phyloP scores from a whole-genome alignment of 1,140 invertebrate species.

The Atta colombica region DNA sequence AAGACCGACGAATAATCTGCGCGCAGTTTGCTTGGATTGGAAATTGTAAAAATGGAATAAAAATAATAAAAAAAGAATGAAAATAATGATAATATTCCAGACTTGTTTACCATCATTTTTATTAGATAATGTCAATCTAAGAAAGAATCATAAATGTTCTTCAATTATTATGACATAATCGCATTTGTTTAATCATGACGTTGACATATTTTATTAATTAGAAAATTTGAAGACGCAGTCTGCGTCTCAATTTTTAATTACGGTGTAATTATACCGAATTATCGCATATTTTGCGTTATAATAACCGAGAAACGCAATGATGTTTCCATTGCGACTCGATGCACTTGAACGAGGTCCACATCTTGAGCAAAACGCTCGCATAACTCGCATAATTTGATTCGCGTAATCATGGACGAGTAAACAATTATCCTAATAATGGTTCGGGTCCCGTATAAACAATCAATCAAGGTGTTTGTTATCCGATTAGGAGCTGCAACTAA shows the following conservation, averaged over 20 bases:
- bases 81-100: neutral
- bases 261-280: slow-evolving; percentile 8
- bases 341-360: slow-evolving; percentile 22
- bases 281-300: neutral
- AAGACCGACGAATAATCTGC: no score
- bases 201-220: neutral
- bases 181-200: neutral
- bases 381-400: neutral
- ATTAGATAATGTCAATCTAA: no score
- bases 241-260: neutral
- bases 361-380: neutral
- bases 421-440: slow-evolving; percentile 46
- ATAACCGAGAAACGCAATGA: neutral
- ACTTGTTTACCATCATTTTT: neutral
- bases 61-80: neutral
- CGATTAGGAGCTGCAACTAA: slow-evolving; percentile 41
- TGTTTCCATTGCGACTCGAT: neutral
- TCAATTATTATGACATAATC: neutral
- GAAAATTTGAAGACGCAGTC: neutral
- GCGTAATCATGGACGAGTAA: slow-evolving; percentile 23
- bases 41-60: neutral
- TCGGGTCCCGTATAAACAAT: slow-evolving; percentile 27
- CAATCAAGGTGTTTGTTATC: slow-evolving; percentile 54
- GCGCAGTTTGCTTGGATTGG: neutral
- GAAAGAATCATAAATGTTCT: neutral